phyloP scores from a whole-genome alignment of 1,140 invertebrate genomes.

The Calycopis cecrops region DNA sequence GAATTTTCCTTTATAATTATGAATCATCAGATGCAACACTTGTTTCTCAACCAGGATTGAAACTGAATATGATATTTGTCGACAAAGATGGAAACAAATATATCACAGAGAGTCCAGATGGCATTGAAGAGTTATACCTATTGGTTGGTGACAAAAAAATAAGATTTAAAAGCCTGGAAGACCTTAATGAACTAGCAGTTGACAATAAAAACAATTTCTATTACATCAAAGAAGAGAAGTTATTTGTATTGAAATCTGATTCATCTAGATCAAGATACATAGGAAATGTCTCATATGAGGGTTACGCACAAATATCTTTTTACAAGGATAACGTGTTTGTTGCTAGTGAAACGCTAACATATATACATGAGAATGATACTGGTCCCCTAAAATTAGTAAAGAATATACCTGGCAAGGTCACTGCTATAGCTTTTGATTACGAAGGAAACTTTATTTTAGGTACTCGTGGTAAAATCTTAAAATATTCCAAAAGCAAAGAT shows the following conservation, averaged over 20 bases:
- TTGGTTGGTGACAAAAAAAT: slow-evolving; percentile 46
- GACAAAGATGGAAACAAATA: slow-evolving; percentile 59
- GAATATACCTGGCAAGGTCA: slow-evolving; percentile 43
- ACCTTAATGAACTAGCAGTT: slow-evolving; percentile 48
- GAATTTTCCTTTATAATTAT: slow-evolving; percentile 51
- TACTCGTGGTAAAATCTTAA: slow-evolving; percentile 43
- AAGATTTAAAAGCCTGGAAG: slow-evolving; percentile 38
- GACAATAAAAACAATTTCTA: slow-evolving; percentile 58
- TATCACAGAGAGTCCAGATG: slow-evolving; percentile 48
- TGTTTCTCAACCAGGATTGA: slow-evolving; percentile 35
- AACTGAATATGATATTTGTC: slow-evolving; percentile 49
- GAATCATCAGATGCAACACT: slow-evolving; percentile 37
- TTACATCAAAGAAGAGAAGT: slow-evolving; percentile 45
- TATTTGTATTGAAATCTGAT: slow-evolving; percentile 45
- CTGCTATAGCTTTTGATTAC: slow-evolving; percentile 52
- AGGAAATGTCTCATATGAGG: slow-evolving; percentile 44
- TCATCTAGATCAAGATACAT: slow-evolving; percentile 35
- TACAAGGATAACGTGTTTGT: slow-evolving; percentile 47
- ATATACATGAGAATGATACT: slow-evolving; percentile 51
- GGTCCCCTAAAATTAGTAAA: slow-evolving; percentile 41
- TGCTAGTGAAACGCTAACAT: slow-evolving; percentile 45
- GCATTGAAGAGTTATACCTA: slow-evolving; percentile 47
- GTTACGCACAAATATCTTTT: slow-evolving; percentile 53
- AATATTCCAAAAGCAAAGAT: slow-evolving; percentile 42
- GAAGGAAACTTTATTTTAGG: slow-evolving; percentile 48